These are phyloP conservation scores for Synanthedon vespiformis DNA, from an alignment of 2,888 invertebrate genomes.

Conservation along the genomic window DNA sequence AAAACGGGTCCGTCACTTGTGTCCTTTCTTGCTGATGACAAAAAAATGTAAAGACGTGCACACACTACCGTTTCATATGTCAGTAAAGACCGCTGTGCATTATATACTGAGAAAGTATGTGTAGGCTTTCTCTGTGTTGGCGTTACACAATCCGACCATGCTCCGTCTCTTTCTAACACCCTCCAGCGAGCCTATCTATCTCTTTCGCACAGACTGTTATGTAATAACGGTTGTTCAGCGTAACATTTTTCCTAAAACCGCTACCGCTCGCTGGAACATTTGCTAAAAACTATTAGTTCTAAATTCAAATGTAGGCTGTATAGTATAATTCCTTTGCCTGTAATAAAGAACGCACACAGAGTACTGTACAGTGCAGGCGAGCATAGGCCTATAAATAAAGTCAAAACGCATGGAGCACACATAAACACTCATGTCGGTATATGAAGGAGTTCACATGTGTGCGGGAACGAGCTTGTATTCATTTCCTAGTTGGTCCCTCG, in stretches of 20 bases:
- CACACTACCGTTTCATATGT: constrained; percentile 30
- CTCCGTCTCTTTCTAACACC: constrained; percentile 35
- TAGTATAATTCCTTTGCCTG: neutral
- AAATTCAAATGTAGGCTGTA: neutral
- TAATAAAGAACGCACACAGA: constrained; percentile 9
- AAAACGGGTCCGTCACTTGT: constrained; percentile 34
- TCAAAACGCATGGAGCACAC: constrained; percentile 49
- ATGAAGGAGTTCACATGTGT: constrained; percentile 14
- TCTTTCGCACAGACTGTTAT: constrained; percentile 54
- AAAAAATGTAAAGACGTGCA: constrained; percentile 50
- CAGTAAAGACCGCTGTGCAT: constrained; percentile 27
- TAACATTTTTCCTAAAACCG: constrained; percentile 60
- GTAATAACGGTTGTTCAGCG: constrained; percentile 67
- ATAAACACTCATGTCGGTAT: constrained; percentile 21
- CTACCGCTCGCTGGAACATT: constrained; percentile 15
- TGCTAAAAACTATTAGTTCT: neutral
- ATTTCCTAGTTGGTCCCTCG: constrained; percentile 66
- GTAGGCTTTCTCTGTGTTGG: constrained; percentile 63
- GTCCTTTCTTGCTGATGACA: constrained; percentile 41
- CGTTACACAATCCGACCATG: constrained; percentile 53
- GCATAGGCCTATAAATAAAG: constrained; percentile 49
- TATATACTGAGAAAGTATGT: constrained; percentile 57
- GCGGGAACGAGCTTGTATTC: constrained; percentile 46
- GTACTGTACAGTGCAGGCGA: constrained; percentile 12
- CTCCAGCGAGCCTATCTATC: constrained; percentile 19